Percentiles rank a stretch among this genome's conserved stretches.
These are phyloP conservation scores for Bombus soroeensis DNA, from an alignment of 1,140 invertebrate species.

Conservation along the genomic window DNA sequence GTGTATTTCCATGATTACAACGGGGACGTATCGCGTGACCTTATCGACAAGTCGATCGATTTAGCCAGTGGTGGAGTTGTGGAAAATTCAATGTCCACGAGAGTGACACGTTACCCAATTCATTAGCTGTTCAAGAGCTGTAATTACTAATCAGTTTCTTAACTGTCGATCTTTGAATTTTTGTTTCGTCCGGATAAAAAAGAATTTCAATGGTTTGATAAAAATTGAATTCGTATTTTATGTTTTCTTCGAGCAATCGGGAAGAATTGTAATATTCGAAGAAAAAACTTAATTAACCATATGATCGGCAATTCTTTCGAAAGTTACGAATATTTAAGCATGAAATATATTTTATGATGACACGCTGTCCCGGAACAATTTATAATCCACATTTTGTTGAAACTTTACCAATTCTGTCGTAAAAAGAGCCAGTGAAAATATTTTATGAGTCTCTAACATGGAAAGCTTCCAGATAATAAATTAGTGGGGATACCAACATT, in stretches of 20 bases:
- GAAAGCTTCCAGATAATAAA: background rate
- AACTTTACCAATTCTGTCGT: background rate
- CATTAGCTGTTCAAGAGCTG: too few species aligned
- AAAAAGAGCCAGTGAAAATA: background rate
- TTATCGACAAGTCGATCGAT: slow-evolving; percentile 51
- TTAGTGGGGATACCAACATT: background rate
- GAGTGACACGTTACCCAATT: background rate
- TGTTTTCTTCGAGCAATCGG: too few species aligned
- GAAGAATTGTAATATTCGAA: too few species aligned
- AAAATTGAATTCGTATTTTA: too few species aligned
- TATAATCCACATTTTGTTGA: background rate
- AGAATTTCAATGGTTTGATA: too few species aligned
- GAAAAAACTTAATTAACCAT: too few species aligned
- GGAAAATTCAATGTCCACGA: background rate
- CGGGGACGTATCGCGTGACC: slow-evolving; percentile 33
- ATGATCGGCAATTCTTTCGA: too few species aligned
- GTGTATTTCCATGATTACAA: slow-evolving; percentile 52
- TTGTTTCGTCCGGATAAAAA: too few species aligned
- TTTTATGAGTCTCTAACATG: background rate
- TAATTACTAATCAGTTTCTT: background rate
- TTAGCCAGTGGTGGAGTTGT: background rate
- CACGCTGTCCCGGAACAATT: background rate
- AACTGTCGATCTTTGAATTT: too few species aligned
- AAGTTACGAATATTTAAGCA: background rate
- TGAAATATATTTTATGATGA: background rate